These are phyloP conservation scores for Altica lythri DNA, from an alignment of 2,888 invertebrate species.

Conservation along the genomic window DNA sequence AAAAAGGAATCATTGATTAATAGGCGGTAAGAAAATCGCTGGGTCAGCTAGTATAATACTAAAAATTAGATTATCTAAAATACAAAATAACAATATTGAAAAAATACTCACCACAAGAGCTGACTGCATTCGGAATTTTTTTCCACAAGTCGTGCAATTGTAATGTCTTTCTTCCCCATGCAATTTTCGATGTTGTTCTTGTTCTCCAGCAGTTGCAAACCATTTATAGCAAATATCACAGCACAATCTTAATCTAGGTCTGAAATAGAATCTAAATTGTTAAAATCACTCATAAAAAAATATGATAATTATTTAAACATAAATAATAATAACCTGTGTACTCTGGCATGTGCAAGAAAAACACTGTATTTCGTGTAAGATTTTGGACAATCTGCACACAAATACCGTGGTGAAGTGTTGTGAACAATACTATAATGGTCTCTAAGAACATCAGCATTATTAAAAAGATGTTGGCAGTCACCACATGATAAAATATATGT, in stretches of 20 bases:
- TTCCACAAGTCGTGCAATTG: slow-evolving; percentile 62
- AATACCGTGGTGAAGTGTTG: slow-evolving; percentile 66
- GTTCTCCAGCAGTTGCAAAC: slow-evolving; percentile 57
- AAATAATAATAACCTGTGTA: slow-evolving; percentile 58
- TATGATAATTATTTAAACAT: too few species aligned
- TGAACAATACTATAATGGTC: slow-evolving; percentile 67
- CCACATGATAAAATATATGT: slow-evolving; percentile 62
- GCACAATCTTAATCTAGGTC: slow-evolving; percentile 63
- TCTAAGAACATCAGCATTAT: slow-evolving; percentile 60
- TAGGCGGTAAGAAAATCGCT: too few species aligned
- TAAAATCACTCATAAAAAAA: not conserved
- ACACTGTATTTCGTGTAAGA: slow-evolving; percentile 65
- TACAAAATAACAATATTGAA: too few species aligned
- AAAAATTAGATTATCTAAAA: too few species aligned
- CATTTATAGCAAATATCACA: slow-evolving; percentile 63
- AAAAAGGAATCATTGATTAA: too few species aligned
- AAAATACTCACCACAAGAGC: slow-evolving; percentile 57
- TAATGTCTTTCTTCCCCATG: slow-evolving; percentile 61
- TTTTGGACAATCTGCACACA: slow-evolving; percentile 70
- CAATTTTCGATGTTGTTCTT: slow-evolving; percentile 58
- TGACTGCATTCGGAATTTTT: slow-evolving; percentile 63
- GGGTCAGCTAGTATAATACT: too few species aligned
- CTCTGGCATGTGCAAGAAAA: slow-evolving; percentile 67
- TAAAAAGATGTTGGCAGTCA: slow-evolving; percentile 58
- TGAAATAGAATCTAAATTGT: slow-evolving; percentile 30